Percentiles rank a stretch among this genome's conserved stretches.
phyloP scores from a whole-genome alignment of 2,888 invertebrate species.

The Empis livida region DNA sequence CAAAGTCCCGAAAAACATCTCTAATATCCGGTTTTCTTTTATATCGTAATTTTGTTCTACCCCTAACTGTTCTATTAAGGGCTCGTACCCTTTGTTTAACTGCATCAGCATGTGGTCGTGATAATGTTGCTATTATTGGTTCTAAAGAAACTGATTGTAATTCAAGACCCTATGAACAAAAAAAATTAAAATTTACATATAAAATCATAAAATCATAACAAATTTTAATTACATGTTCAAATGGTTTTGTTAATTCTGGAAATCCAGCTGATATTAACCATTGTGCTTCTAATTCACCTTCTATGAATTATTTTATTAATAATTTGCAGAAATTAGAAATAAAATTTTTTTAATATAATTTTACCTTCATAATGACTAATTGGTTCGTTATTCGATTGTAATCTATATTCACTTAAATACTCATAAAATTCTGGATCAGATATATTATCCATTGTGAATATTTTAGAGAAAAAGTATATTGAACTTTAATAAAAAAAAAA shows the following conservation, averaged over 20 bases:
- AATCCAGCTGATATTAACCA: slow-evolving; percentile 43
- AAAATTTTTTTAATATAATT: not conserved
- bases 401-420: slow-evolving; percentile 16
- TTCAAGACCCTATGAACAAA: slow-evolving; percentile 34
- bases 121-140: slow-evolving; percentile 41
- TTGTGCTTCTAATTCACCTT: slow-evolving; percentile 42
- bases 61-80: slow-evolving; percentile 57
- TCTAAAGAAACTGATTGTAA: slow-evolving; percentile 44
- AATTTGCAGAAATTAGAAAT: not conserved
- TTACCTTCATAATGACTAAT: slow-evolving; percentile 18
- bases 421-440: slow-evolving; percentile 17
- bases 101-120: slow-evolving; percentile 56
- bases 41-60: slow-evolving; percentile 43
- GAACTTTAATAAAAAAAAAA: too few species aligned
- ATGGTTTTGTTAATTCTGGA: slow-evolving; percentile 38
- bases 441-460: slow-evolving; percentile 9
- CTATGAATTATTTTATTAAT: slow-evolving; percentile 26
- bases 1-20: slow-evolving; percentile 70
- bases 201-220: slow-evolving; percentile 3
- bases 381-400: slow-evolving; percentile 12
- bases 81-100: slow-evolving; percentile 57
- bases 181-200: not conserved
- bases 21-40: slow-evolving; percentile 68
- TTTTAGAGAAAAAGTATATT: not conserved
- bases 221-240: slow-evolving; percentile 29